phyloP scores from a whole-genome alignment of 2,888 invertebrate genomes.

The Hyposoter dolosus region DNA sequence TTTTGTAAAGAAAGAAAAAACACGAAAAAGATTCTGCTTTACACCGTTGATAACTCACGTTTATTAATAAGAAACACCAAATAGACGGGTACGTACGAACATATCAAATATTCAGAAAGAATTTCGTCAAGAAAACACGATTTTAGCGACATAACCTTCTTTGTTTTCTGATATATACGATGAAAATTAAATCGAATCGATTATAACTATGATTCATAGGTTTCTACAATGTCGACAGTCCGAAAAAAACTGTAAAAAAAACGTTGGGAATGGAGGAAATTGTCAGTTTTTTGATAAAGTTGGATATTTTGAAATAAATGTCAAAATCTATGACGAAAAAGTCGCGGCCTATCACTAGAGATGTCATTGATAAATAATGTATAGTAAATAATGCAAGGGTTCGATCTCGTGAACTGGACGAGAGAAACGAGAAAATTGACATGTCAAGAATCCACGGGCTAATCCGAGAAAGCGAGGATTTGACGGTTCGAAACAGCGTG shows the following conservation, averaged over 20 bases:
- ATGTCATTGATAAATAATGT: neutral
- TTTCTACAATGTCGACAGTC: conserved; percentile 9
- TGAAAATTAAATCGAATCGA: neutral
- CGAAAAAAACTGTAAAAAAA: neutral
- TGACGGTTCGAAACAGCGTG: conserved; percentile 49
- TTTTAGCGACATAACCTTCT: neutral
- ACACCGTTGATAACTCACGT: conserved; percentile 1
- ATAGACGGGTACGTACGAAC: neutral
- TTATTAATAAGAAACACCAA: neutral
- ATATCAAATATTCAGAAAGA: neutral
- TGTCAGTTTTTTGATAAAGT: neutral
- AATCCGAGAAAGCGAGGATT: conserved; percentile 37
- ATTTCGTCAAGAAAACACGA: neutral
- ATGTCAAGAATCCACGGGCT: neutral
- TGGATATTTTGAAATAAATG: neutral
- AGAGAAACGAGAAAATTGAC: neutral
- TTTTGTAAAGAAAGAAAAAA: neutral
- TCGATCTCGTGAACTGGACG: neutral
- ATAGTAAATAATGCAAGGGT: neutral
- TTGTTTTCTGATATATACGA: neutral
- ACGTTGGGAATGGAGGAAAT: neutral
- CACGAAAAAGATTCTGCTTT: neutral
- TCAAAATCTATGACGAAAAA: neutral
- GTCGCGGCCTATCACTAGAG: neutral
- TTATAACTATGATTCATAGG: neutral